Evolutionary conservation across 2,113 vertebrate species (phyloP).

Genomic region (Bufo bufo): DNA sequence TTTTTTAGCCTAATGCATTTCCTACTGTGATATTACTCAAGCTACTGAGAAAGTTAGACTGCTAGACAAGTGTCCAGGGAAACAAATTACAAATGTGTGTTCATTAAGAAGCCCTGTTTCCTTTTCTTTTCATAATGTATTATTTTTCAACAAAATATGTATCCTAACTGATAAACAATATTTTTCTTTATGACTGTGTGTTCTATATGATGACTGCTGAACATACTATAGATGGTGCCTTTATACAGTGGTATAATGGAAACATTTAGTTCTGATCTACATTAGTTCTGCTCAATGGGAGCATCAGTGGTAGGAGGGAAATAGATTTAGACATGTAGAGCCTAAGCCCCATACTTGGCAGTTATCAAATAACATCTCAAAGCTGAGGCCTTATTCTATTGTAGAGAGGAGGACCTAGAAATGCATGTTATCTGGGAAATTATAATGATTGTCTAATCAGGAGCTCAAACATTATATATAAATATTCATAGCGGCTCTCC

Average conservation of each 20-base stretch:
- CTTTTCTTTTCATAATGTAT: background rate
- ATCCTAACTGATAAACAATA: background rate
- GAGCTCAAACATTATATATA: no score
- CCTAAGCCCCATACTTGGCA: background rate
- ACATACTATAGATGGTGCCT: background rate
- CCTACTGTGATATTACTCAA: conserved; percentile 47
- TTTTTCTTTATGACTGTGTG: background rate
- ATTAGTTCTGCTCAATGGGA: background rate
- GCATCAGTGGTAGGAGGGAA: background rate
- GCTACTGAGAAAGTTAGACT: conserved; percentile 23
- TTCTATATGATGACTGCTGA: background rate
- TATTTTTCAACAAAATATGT: background rate
- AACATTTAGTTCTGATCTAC: background rate
- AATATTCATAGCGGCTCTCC: no score
- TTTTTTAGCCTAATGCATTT: conserved; percentile 51
- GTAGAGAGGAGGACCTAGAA: no score
- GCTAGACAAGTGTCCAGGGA: conserved; percentile 21
- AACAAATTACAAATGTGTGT: background rate
- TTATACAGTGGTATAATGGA: background rate
- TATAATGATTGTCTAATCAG: no score
- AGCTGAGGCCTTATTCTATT: background rate
- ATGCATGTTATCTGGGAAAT: no score
- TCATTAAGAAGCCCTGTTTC: background rate
- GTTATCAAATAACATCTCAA: background rate
- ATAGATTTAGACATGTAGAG: background rate